phyloP scores from a whole-genome alignment of 2,888 invertebrate species.

The Polia nebulosa region DNA sequence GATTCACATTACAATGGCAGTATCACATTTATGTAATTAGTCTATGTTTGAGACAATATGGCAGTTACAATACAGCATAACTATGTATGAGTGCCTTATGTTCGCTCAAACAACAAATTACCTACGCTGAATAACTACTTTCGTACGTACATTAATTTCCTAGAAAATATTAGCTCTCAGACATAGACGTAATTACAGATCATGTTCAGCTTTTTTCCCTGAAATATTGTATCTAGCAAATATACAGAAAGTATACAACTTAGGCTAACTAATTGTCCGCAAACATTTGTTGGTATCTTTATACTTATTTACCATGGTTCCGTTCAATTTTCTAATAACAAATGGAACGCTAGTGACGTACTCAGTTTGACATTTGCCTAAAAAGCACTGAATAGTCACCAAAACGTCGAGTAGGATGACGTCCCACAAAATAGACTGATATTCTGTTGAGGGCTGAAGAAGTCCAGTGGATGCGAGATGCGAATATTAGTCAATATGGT shows the following conservation, averaged over 20 bases:
- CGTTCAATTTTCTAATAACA: too few relatives aligned
- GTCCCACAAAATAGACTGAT: too few relatives aligned
- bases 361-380: too few relatives aligned
- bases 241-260: constrained; percentile 4
- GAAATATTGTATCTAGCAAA: constrained; percentile 15
- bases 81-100: not conserved
- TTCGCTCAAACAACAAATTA: not conserved
- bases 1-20: too few relatives aligned
- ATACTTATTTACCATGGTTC: not conserved
- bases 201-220: constrained; percentile 8
- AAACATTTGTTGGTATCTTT: constrained; percentile 8
- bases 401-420: too few relatives aligned
- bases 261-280: constrained; percentile 6
- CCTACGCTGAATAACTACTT: not conserved
- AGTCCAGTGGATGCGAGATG: too few relatives aligned
- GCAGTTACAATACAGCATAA: not conserved
- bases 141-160: not conserved
- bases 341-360: constrained; percentile 38
- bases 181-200: constrained; percentile 11
- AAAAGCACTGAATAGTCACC: too few relatives aligned
- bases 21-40: not conserved
- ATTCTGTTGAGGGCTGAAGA: too few relatives aligned
- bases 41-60: too few relatives aligned
- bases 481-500: too few relatives aligned
- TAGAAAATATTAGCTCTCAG: not conserved